Evolutionary conservation across 2,888 invertebrate genomes (phyloP), one percentile per base, ranked within the genome.

Genomic region (Drosophila recens): DNA sequence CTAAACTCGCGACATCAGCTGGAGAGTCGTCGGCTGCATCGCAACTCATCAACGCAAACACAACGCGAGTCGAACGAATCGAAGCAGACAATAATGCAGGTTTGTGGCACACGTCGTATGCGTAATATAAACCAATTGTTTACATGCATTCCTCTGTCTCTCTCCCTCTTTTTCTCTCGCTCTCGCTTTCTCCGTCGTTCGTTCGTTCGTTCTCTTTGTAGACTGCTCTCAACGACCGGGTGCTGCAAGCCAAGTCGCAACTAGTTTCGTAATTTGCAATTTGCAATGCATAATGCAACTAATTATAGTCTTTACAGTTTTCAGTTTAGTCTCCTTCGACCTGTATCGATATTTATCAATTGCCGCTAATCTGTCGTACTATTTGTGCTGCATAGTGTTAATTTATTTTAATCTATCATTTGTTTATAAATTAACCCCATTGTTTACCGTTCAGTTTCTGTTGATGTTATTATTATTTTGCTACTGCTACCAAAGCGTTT

Each of bases 21-120:
- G 61, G 89, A 83, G 27, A 91, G 90, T 2, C 89, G 79, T 9
- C 90, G 90, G 20, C 30, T 90, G 45, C 81, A 80, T 0, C 89
- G 90, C 49, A 85, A 80, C 51, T 86, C 86, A 33, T 82, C 90
- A 33, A 94, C 71, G 93, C 95, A 85, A 94, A 94, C 72, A 93
- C 95, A 85, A 94, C 95, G 61, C 92, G 95, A 83, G 92, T 94
- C 93, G 93, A 90, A 85, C 68, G 92, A 91, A 92, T 93, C 72
- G 91, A 93, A 89, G 93, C 91, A 90, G 92, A 84, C 90, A 91
- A 80, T 88, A 91, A 91, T 92, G 93, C 93, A 93, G 94, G 93
- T 93, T 65, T 62, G 79, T 79, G n/a, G 17, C 62, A 64, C 64
- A 5, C 42, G 34, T 45, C 72, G 72, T 72, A 67, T 72, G 64